A percentile compares a stretch with the other conserved stretches of the same genome.
Evolutionary conservation across 2,888 invertebrate genomes (phyloP).

Genomic region (Hirtodrosophila confusa): DNA sequence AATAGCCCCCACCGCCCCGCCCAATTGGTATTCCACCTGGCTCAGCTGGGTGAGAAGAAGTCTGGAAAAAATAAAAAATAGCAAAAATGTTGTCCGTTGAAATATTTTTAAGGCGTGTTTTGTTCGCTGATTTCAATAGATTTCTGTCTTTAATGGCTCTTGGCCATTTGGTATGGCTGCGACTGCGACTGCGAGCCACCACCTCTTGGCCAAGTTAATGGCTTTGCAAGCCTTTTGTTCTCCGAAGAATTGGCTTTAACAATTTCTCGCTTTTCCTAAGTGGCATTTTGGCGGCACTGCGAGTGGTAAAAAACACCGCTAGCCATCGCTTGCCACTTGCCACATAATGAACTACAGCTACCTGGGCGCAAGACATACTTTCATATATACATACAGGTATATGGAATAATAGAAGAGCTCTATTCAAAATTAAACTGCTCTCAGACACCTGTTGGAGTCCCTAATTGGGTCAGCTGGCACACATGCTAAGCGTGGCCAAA

Average conservation of each 20-base stretch:
- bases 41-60: conserved; percentile 28
- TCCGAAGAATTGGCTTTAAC: conserved; percentile 43
- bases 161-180: conserved; percentile 43
- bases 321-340: conserved; percentile 4
- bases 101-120: conserved; percentile 69
- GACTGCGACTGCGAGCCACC: neutral
- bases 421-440: conserved; percentile 10
- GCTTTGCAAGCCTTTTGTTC: conserved; percentile 68
- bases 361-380: neutral
- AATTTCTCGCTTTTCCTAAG: conserved; percentile 2
- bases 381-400: neutral
- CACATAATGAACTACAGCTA: conserved; percentile 38
- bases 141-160: conserved; percentile 74
- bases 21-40: conserved; percentile 28
- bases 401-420: neutral
- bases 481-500: conserved; percentile 27
- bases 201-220: conserved; percentile 43
- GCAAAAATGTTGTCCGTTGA: conserved; percentile 19
- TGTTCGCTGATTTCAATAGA: conserved; percentile 66
- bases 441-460: conserved; percentile 24
- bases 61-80: conserved; percentile 1
- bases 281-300: conserved; percentile 17
- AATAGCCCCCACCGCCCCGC: neutral
- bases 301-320: conserved; percentile 39
- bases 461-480: conserved; percentile 45